Evolutionary conservation across 2,113 vertebrate species (phyloP).

Genomic region (Pachyramphus minor): DNA sequence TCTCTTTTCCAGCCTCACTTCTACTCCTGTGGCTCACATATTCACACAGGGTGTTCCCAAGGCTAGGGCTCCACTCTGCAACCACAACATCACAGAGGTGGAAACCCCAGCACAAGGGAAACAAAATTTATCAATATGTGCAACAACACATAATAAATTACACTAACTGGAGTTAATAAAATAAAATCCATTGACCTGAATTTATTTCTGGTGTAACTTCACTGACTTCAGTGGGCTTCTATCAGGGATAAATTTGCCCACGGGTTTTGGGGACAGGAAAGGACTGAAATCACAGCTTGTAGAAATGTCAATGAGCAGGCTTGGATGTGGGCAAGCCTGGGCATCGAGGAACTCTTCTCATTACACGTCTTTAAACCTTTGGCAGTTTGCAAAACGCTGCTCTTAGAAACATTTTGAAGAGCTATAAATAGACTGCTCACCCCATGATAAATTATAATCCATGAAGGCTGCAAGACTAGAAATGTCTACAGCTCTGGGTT

Average conservation of each 20-base stretch:
- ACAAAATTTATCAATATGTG: background rate
- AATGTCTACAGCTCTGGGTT: background rate
- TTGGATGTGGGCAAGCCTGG: background rate
- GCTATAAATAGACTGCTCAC: constrained; percentile 14
- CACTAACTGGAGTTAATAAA: background rate
- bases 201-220: constrained; percentile 11
- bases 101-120: background rate
- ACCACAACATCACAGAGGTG: background rate
- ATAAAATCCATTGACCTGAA: constrained; percentile 31
- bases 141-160: background rate
- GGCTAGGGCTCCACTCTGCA: background rate
- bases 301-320: constrained; percentile 1
- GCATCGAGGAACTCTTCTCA: background rate
- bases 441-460: constrained; percentile 9
- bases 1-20: background rate
- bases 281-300: background rate
- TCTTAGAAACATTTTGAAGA: background rate
- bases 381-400: background rate
- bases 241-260: background rate
- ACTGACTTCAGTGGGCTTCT: background rate
- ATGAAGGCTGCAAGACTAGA: constrained; percentile 3
- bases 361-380: background rate
- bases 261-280: background rate
- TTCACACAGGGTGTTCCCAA: background rate
- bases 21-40: background rate